Evolutionary conservation across 2,113 vertebrate species (phyloP), one percentile per base, ranked within the genome.

Genomic region (Dipodomys spectabilis): DNA sequence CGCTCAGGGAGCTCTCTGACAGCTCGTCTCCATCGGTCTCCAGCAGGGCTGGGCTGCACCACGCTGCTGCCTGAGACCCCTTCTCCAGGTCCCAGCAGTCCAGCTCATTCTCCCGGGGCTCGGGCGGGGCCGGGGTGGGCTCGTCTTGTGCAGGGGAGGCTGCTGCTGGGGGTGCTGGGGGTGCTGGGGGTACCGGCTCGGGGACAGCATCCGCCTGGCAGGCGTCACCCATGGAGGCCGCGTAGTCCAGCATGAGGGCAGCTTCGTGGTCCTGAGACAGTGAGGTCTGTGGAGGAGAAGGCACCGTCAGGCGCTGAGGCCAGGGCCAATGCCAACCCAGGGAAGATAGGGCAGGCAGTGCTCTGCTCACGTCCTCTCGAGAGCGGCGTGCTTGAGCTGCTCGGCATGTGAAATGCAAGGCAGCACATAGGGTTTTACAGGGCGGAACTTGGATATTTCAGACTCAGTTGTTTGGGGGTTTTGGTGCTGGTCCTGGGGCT

Each of bases 221-320:
- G 1, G 98, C 98, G 53, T 98, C 98, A 28, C 99, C 99, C 99
- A 99, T 99, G 19, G 99, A 98, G 44, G 99, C 99, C 4, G 99
- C 98, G 6, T 99, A 99, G 96, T 98, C 98, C 32, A 98, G 98
- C 99, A 99, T 99, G 93, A 99, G 98, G 32, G 98, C 96, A 39
- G 99, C 97, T 69, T 98, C 98, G 1, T 98, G 99, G 87, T 99
- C 99, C 98, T 99, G 99, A 98, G 99, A 98, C 69, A 98, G 96
- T 39, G 98, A 98, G 95, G 97, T 98, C 98, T 98, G 94, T 35
- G 25, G 5, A 10, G 60, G 72, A 53, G 84, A 84, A 57, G 11
- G 15, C 53, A 16, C 53, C 2, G 5, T 68, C 57, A 94, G 64
- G 23, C 23, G 68, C 44, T 13, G 3, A 72, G 67, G 13, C 32